Evolutionary conservation across 2,113 vertebrate species (phyloP).

Genomic region (Campylorhamphus procurvoides): DNA sequence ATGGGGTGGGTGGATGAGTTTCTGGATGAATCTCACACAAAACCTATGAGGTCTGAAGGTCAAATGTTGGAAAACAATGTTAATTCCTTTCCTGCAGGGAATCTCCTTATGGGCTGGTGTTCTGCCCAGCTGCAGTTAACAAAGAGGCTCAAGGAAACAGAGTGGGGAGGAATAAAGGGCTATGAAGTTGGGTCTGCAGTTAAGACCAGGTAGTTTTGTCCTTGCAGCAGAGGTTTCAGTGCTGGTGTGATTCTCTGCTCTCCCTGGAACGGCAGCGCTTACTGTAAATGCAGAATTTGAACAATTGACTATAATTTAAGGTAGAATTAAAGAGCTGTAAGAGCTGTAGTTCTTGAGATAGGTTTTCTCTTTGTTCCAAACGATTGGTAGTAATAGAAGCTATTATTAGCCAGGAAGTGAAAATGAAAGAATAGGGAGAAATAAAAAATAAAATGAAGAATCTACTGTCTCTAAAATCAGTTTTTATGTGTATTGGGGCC

Average conservation of each 20-base stretch:
- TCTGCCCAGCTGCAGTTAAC: neutral
- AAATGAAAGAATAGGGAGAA: slow-evolving; percentile 50
- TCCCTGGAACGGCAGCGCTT: neutral
- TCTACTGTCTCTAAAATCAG: neutral
- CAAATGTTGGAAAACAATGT: neutral
- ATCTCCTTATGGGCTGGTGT: neutral
- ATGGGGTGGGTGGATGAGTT: fast-evolving
- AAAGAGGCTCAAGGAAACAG: neutral
- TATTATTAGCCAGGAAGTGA: slow-evolving; percentile 22
- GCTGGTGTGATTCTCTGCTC: neutral
- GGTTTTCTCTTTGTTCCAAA: slow-evolving; percentile 43
- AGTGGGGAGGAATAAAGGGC: neutral
- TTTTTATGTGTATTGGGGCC: slow-evolving; percentile 12
- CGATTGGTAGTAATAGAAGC: slow-evolving; percentile 12
- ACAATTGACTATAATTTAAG: neutral
- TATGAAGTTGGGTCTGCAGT: neutral
- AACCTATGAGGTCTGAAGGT: neutral
- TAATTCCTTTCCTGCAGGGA: neutral
- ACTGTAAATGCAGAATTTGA: slow-evolving; percentile 9
- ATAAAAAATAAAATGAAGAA: slow-evolving; percentile 19
- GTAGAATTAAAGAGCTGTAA: slow-evolving; percentile 12
- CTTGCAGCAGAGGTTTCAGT: neutral
- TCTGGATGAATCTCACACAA: neutral
- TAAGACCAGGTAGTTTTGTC: neutral
- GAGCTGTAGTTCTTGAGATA: neutral